Evolutionary conservation across 2,113 vertebrate species (phyloP).

Genomic region (Pterocles orientalis): DNA sequence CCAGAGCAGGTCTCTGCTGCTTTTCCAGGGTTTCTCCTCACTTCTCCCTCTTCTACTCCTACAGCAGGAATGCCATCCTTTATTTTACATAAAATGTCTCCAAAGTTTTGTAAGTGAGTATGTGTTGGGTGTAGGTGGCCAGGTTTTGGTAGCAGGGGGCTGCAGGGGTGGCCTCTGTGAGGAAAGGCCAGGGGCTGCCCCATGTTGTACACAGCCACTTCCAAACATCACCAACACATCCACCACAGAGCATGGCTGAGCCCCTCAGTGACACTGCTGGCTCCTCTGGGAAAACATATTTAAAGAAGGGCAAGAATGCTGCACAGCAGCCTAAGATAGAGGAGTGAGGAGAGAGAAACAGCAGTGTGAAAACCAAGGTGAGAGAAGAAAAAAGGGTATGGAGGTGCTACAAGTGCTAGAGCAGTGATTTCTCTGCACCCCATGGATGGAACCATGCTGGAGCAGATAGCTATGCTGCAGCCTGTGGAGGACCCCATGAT

Average conservation of each 20-base stretch:
- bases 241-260: neutral
- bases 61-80: neutral
- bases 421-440: neutral
- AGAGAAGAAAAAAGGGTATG: neutral
- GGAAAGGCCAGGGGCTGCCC: neutral
- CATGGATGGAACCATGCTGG: neutral
- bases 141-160: neutral
- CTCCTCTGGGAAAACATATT: neutral
- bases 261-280: accelerated
- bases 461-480: neutral
- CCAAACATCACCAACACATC: neutral
- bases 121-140: neutral
- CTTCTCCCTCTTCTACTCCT: neutral
- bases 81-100: neutral
- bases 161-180: neutral
- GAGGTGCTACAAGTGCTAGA: neutral
- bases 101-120: neutral
- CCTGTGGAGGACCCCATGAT: neutral
- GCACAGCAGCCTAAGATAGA: accelerated
- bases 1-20: neutral
- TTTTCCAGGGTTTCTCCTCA: neutral
- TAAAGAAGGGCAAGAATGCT: neutral
- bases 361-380: neutral
- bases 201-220: accelerated
- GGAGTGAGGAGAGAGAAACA: neutral